Base-by-base conservation (phyloP, 2,113 vertebrate genomes). In the Oncorhynchus nerka region DNA sequence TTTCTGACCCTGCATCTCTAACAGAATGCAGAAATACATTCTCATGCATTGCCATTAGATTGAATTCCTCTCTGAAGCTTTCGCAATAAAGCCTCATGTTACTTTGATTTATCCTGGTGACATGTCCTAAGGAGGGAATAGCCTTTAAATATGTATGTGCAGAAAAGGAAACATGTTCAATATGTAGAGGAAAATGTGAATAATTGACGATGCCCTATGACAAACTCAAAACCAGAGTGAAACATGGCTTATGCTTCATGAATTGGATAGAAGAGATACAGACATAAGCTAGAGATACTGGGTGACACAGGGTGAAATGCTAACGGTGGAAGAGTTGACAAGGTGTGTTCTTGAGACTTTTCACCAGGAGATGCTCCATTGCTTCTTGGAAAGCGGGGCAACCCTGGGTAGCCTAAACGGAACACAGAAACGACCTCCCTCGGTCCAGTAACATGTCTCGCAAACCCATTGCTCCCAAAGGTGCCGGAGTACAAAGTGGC, bases 151-250 rank as follows among this genome's bases (percentile, higher is more conserved):
- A 91, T 92, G 91, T 83, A 93, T 85, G 83, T 65, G 0, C 34
- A 45, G 34, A 92, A 92, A 92, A 78, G 84, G 90, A 93, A 92
- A 93, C 93, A 92, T 91, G 89, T 92, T 91, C 90, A 92, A 92
- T 90, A 91, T 91, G 89, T 90, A 91, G 87, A 89, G 73, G 81
- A 85, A 81, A 71, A 77, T 76, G 73, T 93, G 79, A 94, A 94
- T 94, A 89, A 93, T 93, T 91, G 59, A 92, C 70, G 82, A 86
- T 57, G 64, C 59, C 45, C 83, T 85, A 88, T 89, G 81, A 89
- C 81, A 39, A 89, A 92, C 91, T 73, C 89, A 84, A 92, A 78
- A 83, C 89, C 11, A 1, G 48, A 32, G 65, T 22, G 3, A 49
- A 24, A 68, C 30, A 9, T 26, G 30, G 19, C 39, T 20, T 57